A percentile compares a stretch with the other conserved stretches of the same genome.
These are phyloP conservation scores for Camelus dromedarius DNA, from an alignment of 2,113 vertebrate species.

Conservation along the genomic window DNA sequence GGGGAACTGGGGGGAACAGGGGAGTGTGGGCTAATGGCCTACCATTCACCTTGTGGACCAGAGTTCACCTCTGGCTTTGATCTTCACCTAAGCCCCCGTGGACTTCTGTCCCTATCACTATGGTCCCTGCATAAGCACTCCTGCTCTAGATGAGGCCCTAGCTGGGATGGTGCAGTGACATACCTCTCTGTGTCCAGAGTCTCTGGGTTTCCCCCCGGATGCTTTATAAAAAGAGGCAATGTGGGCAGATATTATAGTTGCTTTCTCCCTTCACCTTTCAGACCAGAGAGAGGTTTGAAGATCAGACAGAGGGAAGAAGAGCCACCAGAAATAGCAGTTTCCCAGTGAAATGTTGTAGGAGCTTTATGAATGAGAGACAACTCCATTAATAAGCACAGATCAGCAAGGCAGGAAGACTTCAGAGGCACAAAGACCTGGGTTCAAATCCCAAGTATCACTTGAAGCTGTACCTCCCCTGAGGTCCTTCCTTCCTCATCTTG, in stretches of 20 bases:
- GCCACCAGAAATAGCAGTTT: not conserved
- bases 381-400: not conserved
- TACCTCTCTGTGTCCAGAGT: not conserved
- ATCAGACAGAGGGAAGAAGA: not conserved
- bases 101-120: not conserved
- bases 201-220: not conserved
- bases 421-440: not conserved
- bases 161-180: not conserved
- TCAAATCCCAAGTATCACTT: not conserved
- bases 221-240: not conserved
- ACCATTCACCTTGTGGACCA: constrained; percentile 9
- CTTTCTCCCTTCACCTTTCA: not conserved
- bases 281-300: not conserved
- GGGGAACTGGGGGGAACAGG: not conserved
- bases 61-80: constrained; percentile 45
- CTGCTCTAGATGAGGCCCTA: not conserved
- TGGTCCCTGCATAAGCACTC: not conserved
- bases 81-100: not conserved
- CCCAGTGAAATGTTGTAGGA: not conserved
- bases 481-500: not conserved
- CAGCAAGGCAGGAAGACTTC: not conserved
- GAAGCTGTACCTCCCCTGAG: not conserved
- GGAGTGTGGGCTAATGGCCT: not conserved
- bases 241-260: not conserved
- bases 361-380: not conserved